These are phyloP conservation scores for Corvus moneduloides DNA, from an alignment of 2,113 vertebrate genomes.

Conservation along the genomic window DNA sequence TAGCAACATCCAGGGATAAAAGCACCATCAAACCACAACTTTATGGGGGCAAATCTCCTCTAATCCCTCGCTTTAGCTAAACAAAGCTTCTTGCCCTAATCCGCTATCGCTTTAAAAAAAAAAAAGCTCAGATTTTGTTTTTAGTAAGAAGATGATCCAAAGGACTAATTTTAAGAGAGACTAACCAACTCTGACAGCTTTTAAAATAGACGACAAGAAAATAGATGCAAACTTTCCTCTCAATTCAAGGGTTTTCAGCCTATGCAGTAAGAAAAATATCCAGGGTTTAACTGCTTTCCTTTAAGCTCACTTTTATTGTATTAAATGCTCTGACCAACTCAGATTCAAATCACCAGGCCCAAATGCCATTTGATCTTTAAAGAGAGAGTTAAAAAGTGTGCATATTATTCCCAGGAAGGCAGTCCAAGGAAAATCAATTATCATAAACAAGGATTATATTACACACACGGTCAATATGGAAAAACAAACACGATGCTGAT, in stretches of 20 bases:
- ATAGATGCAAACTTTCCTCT: conserved; percentile 78
- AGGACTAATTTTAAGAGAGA: conserved; percentile 93
- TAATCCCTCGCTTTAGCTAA: conserved; percentile 98
- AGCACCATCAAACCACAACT: conserved; percentile 97
- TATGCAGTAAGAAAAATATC: conserved; percentile 73
- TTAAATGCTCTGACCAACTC: conserved; percentile 70
- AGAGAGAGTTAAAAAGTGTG: conserved; percentile 69
- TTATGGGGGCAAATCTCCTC: conserved; percentile 97
- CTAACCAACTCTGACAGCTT: conserved; percentile 96
- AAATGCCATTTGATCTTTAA: conserved; percentile 75
- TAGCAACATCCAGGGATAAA: conserved; percentile 97
- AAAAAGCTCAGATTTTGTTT: conserved; percentile 86
- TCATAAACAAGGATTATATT: conserved; percentile 74
- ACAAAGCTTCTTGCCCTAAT: conserved; percentile 92
- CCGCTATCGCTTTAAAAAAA: conserved; percentile 85
- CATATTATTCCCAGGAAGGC: conserved; percentile 72
- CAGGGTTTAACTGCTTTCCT: conserved; percentile 72
- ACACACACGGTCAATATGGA: conserved; percentile 49
- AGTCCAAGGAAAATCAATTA: conserved; percentile 72
- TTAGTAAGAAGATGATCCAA: conserved; percentile 89
- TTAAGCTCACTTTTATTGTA: conserved; percentile 73
- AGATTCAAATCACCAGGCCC: conserved; percentile 67
- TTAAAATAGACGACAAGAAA: conserved; percentile 79
- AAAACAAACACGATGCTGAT: conserved; percentile 51
- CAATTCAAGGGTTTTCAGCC: conserved; percentile 69